phyloP scores from a whole-genome alignment of 2,113 vertebrate species.

The Danio rerio region DNA sequence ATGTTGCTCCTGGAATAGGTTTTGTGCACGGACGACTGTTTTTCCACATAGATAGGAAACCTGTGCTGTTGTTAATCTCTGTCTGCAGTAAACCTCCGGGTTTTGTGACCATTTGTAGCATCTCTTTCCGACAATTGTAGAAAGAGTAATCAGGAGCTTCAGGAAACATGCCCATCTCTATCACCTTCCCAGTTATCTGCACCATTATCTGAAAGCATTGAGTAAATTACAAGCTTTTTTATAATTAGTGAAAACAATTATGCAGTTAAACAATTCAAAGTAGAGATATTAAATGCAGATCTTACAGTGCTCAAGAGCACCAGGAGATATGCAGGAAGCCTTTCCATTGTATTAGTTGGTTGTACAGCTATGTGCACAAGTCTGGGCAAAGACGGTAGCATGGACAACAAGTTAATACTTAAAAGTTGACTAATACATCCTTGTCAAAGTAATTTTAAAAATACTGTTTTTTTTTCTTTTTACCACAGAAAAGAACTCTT shows the following conservation, averaged over 20 bases:
- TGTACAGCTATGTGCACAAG: background rate
- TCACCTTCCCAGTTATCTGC: conserved; percentile 36
- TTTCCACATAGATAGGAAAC: conserved; percentile 40
- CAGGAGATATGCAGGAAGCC: background rate
- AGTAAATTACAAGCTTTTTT: too few species aligned
- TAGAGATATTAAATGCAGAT: background rate
- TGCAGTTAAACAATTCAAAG: background rate
- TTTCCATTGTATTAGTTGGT: conserved; percentile 17
- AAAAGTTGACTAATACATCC: background rate
- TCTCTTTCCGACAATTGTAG: conserved; percentile 57
- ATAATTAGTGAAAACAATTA: too few species aligned
- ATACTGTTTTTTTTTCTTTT: too few species aligned
- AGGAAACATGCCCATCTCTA: conserved; percentile 51
- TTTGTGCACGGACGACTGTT: accelerated
- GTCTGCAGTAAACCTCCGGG: conserved; percentile 53
- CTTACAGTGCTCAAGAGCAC: conserved; percentile 27
- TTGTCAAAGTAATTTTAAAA: background rate
- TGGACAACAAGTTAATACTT: background rate
- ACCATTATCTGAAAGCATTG: background rate
- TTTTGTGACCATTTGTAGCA: conserved; percentile 59
- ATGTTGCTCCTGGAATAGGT: conserved; percentile 40
- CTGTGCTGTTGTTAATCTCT: conserved; percentile 34
- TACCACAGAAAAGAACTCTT: too few species aligned
- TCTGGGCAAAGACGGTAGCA: background rate
- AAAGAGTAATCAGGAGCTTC: conserved; percentile 64